Conservation (phyloP, 2,113 vertebrate genomes). For the Megaceryle torquata region DNA sequence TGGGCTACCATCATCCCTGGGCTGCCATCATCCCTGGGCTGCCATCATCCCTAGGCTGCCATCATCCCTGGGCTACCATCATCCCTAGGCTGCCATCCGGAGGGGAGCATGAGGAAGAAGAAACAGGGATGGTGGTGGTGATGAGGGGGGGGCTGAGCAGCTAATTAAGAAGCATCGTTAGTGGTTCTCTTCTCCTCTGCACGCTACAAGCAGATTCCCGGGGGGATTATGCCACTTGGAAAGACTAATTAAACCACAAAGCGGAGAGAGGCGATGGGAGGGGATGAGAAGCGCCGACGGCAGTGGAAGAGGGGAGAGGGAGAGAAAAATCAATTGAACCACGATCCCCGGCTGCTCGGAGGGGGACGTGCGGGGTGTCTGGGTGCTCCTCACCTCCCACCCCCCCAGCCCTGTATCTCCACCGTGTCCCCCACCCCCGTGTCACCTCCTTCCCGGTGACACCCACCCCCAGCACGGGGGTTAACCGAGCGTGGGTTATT, state of each 20-base stretch:
- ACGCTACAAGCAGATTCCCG: conserved; percentile 50
- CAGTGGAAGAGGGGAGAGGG: background rate
- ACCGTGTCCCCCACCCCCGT: no score
- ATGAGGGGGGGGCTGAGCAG: background rate
- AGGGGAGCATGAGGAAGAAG: background rate
- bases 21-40: background rate
- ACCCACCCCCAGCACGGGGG: no score
- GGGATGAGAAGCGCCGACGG: background rate
- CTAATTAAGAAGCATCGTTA: conserved; percentile 69
- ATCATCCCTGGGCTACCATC: background rate
- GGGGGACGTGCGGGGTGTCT: background rate
- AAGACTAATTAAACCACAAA: conserved; percentile 72
- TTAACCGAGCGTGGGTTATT: conserved; percentile 1
- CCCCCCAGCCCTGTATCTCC: no score
- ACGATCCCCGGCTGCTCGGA: background rate
- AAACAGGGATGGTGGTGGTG: no score
- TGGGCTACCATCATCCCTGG: background rate
- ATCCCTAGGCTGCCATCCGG: background rate
- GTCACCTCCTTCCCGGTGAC: no score
- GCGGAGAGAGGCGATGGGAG: background rate
- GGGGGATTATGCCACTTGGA: conserved; percentile 59
- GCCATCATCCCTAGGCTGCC: background rate
- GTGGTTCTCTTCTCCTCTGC: conserved; percentile 44
- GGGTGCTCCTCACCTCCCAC: background rate
- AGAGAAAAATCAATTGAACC: background rate